Evolutionary conservation across 2,113 vertebrate species (phyloP), one percentile per base, ranked within the genome.

Genomic region (Gasterosteus nipponicus): DNA sequence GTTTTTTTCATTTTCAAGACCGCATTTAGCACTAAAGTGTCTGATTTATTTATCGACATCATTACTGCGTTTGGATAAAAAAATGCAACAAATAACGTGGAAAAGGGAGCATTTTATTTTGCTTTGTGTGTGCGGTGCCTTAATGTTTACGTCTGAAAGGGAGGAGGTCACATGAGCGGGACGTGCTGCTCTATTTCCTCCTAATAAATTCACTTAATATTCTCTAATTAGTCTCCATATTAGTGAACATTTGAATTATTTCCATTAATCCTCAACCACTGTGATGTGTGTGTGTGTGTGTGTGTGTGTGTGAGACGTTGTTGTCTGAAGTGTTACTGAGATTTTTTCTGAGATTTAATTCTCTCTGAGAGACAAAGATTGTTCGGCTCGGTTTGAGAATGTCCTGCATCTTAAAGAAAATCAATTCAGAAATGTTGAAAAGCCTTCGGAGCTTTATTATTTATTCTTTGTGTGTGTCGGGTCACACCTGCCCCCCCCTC

Each of bases 401-500:
- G 51, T 57, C 31, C 15, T 54, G 26, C 38, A 58, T 81, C 49
- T 73, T 49, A 44, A 80, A 42, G 31, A 19, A 5, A 66, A 59
- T 19, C 41, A 15, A 58, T 9, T 72, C 69, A 73, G 49, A 35
- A 60, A 5, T 42, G 16, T 77, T 49, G 10, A 31, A 47, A 69
- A 69, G 42, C n/a, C 54, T 49, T 62, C 66, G 62, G 38, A 29
- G 12, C 54, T 44, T 19, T 5, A 33, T n/a, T 33, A 38, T 69
- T 66, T 26, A 9, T 47, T 59, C 47, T 0, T 19, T 10, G 19
- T n/a, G 47, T 51, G 18, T 60, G 29, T 60, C 11, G 1, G 64
- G 31, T 46, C 74, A 46, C 89, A 91, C 86, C 87, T 89, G 89
- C 84, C 22, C 70, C 0, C 4, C 46, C 49, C 75, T 70, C 41